phyloP scores from a whole-genome alignment of 2,113 vertebrate genomes.

The Datnioides undecimradiatus region DNA sequence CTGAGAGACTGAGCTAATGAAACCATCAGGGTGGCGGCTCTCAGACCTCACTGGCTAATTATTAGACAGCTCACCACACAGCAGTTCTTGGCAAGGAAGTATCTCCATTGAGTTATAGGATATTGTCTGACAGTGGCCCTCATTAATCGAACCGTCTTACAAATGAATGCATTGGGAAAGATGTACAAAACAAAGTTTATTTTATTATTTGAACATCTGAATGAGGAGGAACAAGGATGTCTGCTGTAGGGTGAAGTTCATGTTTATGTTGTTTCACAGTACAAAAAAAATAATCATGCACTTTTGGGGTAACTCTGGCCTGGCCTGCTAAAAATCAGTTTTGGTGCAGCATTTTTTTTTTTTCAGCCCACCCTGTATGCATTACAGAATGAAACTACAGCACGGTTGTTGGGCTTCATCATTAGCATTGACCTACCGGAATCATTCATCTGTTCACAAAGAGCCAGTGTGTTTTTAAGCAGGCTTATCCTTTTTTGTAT shows the following conservation, averaged over 20 bases:
- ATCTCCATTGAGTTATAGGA: slow-evolving; percentile 5
- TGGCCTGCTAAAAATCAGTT: neutral
- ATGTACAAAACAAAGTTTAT: neutral
- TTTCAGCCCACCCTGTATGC: neutral
- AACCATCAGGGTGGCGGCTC: neutral
- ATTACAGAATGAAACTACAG: neutral
- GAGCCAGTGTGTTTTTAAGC: slow-evolving; percentile 1
- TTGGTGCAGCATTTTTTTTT: too few relatives aligned
- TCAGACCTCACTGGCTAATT: slow-evolving; percentile 43
- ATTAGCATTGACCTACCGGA: neutral
- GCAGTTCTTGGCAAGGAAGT: slow-evolving; percentile 36
- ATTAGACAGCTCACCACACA: slow-evolving; percentile 34
- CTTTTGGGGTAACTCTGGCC: neutral
- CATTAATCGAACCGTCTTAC: slow-evolving; percentile 22
- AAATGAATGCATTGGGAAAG: neutral
- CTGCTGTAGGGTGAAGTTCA: neutral
- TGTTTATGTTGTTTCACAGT: neutral
- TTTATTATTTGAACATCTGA: neutral
- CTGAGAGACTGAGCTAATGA: slow-evolving; percentile 84
- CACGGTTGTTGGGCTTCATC: slow-evolving; percentile 7
- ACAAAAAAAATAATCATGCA: neutral
- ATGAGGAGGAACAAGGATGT: neutral
- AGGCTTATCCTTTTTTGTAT: neutral
- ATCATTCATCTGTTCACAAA: neutral
- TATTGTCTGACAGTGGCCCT: slow-evolving; percentile 19